These are phyloP conservation scores for Mystacides longicornis DNA, from an alignment of 2,888 invertebrate genomes.

Conservation along the genomic window DNA sequence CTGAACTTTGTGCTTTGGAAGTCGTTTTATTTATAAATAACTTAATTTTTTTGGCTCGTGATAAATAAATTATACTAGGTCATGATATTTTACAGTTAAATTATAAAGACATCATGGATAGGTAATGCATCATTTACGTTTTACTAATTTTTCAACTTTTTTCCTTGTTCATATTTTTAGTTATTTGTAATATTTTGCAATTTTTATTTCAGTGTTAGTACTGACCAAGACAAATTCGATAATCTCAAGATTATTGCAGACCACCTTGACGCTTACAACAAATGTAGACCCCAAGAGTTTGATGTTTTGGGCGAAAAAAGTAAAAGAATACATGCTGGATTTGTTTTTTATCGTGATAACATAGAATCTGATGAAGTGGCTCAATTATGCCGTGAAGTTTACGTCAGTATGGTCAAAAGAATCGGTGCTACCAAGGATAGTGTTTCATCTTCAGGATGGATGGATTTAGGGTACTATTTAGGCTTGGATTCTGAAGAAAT, in stretches of 20 bases:
- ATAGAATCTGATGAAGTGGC: constrained; percentile 15
- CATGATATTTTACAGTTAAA: no score
- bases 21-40: no score
- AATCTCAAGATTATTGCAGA: constrained; percentile 6
- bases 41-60: no score
- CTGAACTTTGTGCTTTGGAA: no score
- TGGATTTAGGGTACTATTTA: constrained; percentile 32
- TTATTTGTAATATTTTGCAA: not conserved
- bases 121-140: constrained; percentile 1
- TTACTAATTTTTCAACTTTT: not conserved
- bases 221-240: not conserved
- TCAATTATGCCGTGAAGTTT: constrained; percentile 20
- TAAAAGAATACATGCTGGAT: constrained; percentile 18
- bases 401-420: constrained; percentile 15
- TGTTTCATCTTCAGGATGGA: constrained; percentile 29
- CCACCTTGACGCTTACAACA: not conserved
- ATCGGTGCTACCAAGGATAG: constrained; percentile 20
- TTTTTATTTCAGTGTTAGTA: constrained; percentile 7
- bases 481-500: constrained; percentile 32
- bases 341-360: constrained; percentile 20
- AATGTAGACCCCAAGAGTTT: constrained; percentile 10
- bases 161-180: not conserved
- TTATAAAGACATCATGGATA: no score
- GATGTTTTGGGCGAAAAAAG: constrained; percentile 9
- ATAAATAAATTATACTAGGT: no score